Base-by-base conservation (phyloP, 2,797 vertebrate genomes). In the Sebastes kiyomatsui region DNA sequence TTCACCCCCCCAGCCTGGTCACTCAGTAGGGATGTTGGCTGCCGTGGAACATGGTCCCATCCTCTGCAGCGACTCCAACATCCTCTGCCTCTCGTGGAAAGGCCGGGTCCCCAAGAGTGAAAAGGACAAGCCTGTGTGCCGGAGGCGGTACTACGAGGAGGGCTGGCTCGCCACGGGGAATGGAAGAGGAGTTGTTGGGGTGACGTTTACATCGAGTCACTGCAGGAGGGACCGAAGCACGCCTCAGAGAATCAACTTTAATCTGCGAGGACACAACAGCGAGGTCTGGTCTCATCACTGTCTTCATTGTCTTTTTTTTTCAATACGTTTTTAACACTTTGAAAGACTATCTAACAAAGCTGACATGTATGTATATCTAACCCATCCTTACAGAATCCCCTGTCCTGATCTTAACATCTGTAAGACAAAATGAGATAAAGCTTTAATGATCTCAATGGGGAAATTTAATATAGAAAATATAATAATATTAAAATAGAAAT, bases 61-160 rank as follows among this genome's bases (percentile, higher is more conserved):
- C 94, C 97, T 99, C 92, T 99, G 97, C 96, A 99, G 98, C 65
- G 98, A 99, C 95, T 99, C 98, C 94, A 99, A 99, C 96, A 99
- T 99, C 95, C 97, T 99, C 88, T 99, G 98, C 96, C 96, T 99
- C 87, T 99, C 98, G 35, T 99, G 98, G 98, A 99, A 99, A 92
- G 98, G 98, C 76, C 96, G 98, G 25, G 98, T 99, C 61, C 98
- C 98, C 85, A 99, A 99, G 95, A 99, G 98, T 33, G 98, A 99
- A 94, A 99, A 99, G 94, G 98, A 99, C 94, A 99, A 99, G 91
- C 97, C 98, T 0, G 98, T 99, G 88, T 99, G 98, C 92, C 94
- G 98, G 81, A 95, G 97, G 79, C 97, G 98, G 49, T 99, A 98
- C 94, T 99, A 98, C 42, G 98, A 99, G 94, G 98, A 99, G 94